Base-by-base conservation (phyloP, 2,797 vertebrate species). In the Stomatorhinus walkeri region DNA sequence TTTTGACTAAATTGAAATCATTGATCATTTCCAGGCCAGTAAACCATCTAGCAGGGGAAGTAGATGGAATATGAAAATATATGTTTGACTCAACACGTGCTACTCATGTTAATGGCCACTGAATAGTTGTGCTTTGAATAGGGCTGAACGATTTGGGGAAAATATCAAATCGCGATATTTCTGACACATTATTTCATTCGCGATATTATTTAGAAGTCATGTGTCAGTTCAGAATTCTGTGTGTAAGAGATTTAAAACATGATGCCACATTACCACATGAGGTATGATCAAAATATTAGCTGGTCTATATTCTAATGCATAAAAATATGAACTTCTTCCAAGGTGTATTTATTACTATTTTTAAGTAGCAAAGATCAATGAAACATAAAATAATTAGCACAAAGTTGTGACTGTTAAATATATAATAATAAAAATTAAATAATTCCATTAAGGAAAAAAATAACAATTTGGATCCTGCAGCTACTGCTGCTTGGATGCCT, bases 71-170 rank as follows among this genome's bases (percentile, higher is more conserved):
- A 49, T 36, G 68, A 48, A 89, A 81, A 81, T 59, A 87, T 56
- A 72, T 86, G 89, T 48, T n/a, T 36, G 87, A 19, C 46, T 22
- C n/a, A 87, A 64, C 46, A 56, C 9, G 14, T 79, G 28, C 54
- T 81, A 32, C 19, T 87, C 32, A 81, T 81, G n/a, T 43, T 87
- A 52, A 43, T 61, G 32, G 52, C 89, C 87, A 59, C 68, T 81
- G 81, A 48, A 83, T 83, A 49, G 64, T 49, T 51, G n/a, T 10
- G 28, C 22, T 64, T 64, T 24, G 61, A 64, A 28, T 10, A 28
- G 22, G 61, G 24, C 61, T 64, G 22, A 64, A 64, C 61, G 1
- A 12, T 28, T 64, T 64, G 9, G 3, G 61, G 8, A 28, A 64
- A 28, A 64, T 64, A 28, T 64, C 22, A 28, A 64, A 28, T 28